Conservation (phyloP, 2,888 invertebrate species). For the Tetheella fluctuosa region DNA sequence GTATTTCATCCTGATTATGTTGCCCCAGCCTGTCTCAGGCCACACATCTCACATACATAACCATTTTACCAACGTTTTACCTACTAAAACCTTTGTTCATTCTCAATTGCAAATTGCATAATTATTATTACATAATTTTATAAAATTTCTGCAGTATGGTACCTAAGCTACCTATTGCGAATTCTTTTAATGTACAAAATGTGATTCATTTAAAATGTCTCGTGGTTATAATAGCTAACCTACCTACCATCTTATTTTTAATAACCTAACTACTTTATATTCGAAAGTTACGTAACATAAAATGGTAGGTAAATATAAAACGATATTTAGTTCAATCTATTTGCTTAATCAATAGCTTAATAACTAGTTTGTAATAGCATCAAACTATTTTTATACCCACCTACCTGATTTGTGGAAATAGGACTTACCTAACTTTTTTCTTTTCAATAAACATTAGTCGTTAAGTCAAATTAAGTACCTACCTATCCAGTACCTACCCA, state of each 20-base stretch:
- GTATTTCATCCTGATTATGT: background rate
- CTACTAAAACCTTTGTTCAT: background rate
- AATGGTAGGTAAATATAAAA: background rate
- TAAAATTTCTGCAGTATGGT: background rate
- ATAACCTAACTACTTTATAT: background rate
- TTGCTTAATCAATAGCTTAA: background rate
- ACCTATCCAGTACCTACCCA: too few relatives aligned
- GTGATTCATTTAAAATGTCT: background rate
- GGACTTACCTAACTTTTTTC: too few relatives aligned
- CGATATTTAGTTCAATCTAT: conserved; percentile 1
- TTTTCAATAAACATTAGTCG: too few relatives aligned
- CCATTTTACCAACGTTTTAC: background rate
- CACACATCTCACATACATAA: too few relatives aligned
- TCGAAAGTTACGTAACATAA: background rate
- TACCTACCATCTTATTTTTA: background rate
- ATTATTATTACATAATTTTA: conserved; percentile 1
- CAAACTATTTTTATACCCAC: background rate
- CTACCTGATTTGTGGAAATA: too few relatives aligned
- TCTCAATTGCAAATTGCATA: conserved; percentile 2
- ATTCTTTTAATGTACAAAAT: background rate
- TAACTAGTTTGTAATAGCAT: background rate
- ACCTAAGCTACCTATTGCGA: too few relatives aligned
- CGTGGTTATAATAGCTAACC: background rate
- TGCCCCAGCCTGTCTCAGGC: background rate
- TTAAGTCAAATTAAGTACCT: too few relatives aligned